Evolutionary conservation across 2,113 vertebrate species (phyloP).

Genomic region (Astur gentilis): DNA sequence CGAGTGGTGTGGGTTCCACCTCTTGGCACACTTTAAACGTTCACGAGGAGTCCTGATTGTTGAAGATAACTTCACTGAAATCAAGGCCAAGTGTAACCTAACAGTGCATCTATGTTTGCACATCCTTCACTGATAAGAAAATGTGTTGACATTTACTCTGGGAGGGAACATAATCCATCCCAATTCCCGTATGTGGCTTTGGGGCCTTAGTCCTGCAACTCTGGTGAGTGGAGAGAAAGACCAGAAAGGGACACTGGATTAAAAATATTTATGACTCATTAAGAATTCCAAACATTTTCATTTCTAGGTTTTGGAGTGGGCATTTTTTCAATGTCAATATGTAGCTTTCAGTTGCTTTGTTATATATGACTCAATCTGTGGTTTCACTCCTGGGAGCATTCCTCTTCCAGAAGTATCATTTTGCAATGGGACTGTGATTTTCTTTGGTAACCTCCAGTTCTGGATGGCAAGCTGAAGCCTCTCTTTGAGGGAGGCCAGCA

Average conservation of each 20-base stretch:
- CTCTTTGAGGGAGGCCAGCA: neutral
- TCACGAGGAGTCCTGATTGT: neutral
- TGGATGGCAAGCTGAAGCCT: neutral
- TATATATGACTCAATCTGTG: accelerated
- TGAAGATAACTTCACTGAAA: neutral
- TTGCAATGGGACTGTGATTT: neutral
- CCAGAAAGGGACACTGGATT: neutral
- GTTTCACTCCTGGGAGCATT: neutral
- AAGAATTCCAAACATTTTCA: neutral
- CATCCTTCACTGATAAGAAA: neutral
- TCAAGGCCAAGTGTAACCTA: too few species aligned
- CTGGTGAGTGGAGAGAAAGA: neutral
- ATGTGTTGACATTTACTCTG: neutral
- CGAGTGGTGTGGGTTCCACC: neutral
- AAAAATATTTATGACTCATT: neutral
- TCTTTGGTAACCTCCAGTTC: neutral
- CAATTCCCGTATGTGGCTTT: neutral
- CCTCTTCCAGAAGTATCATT: neutral
- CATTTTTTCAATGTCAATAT: neutral
- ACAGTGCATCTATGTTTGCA: neutral
- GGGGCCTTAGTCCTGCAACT: neutral
- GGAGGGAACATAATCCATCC: neutral
- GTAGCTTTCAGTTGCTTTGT: accelerated
- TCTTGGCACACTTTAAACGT: neutral
- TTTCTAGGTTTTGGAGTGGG: neutral